Evolutionary conservation across 2,797 vertebrate genomes (phyloP), one percentile per base, ranked within the genome.

Genomic region (Bovichtus diacanthus): DNA sequence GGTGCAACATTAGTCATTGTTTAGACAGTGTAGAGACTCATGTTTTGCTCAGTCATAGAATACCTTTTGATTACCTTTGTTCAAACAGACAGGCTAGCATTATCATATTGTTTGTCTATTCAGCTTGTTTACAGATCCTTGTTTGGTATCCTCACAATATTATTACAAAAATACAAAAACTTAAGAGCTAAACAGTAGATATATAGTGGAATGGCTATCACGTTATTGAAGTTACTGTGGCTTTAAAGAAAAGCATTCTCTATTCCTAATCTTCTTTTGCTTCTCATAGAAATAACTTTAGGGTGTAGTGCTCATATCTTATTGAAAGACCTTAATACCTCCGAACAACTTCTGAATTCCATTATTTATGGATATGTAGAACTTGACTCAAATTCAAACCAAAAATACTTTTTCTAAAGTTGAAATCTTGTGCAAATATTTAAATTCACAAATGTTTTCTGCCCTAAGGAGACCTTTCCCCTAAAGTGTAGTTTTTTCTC

Each of bases 31-130:
- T n/a, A 10, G 59, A 47, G 27, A 47, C 19, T 64, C 39, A 25
- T 58, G 38, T 70, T 74, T 75, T 44, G 6, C 64, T 76, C 39
- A 46, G 41, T 78, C 61, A 66, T 77, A 23, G 61, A 76, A 70
- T 29, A 21, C 47, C 49, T 58, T 81, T 60, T 80, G 67, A 82
- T 79, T 84, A 49, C 50, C 50, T 43, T 55, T 56, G 51, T 66
- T 81, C 49, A 74, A 84, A 71, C 55, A 55, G 50, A 59, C 11
- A 60, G 19, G 7, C 54, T 56, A 6, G 12, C 2, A 53, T 47
- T 71, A 58, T 38, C 21, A 23, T n/a, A 29, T 18, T 59, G 54
- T 68, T 51, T 63, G 19, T 43, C 43, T 69, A 2, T 36, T 13
- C 5, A 36, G 9, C 8, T 50, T 43, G 18, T 72, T 59, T 51